These are phyloP conservation scores for Nycticebus coucang DNA, from an alignment of 2,113 vertebrate species.

Conservation along the genomic window DNA sequence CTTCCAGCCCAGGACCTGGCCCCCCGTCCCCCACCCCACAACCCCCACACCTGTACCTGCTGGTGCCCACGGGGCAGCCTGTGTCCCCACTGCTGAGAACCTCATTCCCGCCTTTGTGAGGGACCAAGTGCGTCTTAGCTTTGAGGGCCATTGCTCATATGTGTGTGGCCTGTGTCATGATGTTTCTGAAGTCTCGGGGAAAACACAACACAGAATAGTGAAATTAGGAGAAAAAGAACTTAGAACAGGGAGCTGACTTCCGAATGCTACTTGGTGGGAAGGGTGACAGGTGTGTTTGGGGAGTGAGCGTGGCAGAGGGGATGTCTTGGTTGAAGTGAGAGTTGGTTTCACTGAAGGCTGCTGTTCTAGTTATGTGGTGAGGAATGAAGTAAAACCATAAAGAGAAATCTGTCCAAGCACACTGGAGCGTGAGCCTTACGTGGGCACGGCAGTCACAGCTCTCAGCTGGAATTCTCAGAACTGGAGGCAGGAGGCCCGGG, in stretches of 20 bases:
- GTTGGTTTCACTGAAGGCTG: not conserved
- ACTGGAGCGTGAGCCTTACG: not conserved
- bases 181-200: not conserved
- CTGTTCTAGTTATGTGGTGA: not conserved
- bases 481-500: not conserved
- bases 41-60: too few relatives aligned
- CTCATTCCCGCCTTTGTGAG: not conserved
- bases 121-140: not conserved
- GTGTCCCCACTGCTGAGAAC: not conserved
- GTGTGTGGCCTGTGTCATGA: not conserved
- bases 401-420: too few relatives aligned
- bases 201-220: not conserved
- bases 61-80: too few relatives aligned
- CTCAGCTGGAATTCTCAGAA: not conserved
- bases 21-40: not conserved
- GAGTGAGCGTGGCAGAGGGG: not conserved
- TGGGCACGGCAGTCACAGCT: not conserved
- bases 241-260: not conserved
- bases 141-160: not conserved
- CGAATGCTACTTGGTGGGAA: not conserved
- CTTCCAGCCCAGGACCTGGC: not conserved
- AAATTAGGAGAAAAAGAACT: not conserved
- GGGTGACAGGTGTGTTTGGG: not conserved
- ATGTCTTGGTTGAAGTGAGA: not conserved
- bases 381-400: not conserved